A percentile compares a stretch with the other conserved stretches of the same genome.
Evolutionary conservation across 2,888 invertebrate genomes (phyloP).

Genomic region (Melinaea menophilus): DNA sequence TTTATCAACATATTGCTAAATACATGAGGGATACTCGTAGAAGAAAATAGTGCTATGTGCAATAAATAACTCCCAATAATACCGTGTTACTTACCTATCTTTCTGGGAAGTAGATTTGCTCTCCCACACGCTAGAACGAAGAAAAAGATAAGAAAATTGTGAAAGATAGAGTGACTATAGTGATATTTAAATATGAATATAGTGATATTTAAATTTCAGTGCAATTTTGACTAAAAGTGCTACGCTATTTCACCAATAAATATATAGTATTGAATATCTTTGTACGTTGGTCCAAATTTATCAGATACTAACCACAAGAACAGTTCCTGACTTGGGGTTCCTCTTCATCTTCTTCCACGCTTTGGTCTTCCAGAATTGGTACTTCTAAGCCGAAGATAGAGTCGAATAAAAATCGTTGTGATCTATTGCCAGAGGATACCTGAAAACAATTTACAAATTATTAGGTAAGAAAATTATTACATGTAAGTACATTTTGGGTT

Average conservation of each 20-base stretch:
- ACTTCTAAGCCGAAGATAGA: constrained; percentile 83
- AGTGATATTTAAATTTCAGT: neutral
- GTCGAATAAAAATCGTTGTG: constrained; percentile 84
- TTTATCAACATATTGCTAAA: no score
- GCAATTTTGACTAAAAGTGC: neutral
- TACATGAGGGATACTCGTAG: constrained; percentile 12
- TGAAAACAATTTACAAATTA: constrained; percentile 40
- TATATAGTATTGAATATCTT: constrained; percentile 3
- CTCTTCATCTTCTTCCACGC: constrained; percentile 79
- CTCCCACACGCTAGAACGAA: constrained; percentile 75
- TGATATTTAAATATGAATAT: no score
- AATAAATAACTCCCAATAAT: constrained; percentile 10
- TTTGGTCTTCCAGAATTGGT: constrained; percentile 73
- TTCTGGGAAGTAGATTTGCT: constrained; percentile 73
- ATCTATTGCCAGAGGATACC: constrained; percentile 73
- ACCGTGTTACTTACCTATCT: constrained; percentile 64
- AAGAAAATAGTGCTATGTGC: constrained; percentile 8
- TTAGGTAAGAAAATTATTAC: constrained; percentile 1
- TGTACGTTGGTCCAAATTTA: neutral
- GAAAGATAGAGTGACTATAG: constrained; percentile 38
- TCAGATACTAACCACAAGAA: constrained; percentile 81
- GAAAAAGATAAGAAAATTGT: constrained; percentile 18
- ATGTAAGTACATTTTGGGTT: no score
- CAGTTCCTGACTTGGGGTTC: constrained; percentile 80
- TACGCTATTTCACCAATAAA: no score